phyloP scores from a whole-genome alignment of 2,113 vertebrate genomes.

The Butorides virescens region DNA sequence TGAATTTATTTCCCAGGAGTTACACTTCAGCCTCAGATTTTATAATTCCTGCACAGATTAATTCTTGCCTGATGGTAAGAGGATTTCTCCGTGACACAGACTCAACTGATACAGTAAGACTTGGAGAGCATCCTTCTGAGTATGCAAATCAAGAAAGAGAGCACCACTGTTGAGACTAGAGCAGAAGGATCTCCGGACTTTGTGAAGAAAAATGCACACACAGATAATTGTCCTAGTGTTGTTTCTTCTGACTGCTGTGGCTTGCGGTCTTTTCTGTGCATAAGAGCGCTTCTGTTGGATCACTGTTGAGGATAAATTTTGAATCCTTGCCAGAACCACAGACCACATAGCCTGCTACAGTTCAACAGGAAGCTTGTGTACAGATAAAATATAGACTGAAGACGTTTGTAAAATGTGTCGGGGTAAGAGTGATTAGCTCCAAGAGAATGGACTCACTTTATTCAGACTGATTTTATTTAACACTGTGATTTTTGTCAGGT shows the following conservation, averaged over 20 bases:
- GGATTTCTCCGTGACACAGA: slow-evolving; percentile 17
- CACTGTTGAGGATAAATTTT: slow-evolving; percentile 47
- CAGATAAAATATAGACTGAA: slow-evolving; percentile 43
- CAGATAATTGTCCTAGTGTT: neutral
- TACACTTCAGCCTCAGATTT: slow-evolving; percentile 35
- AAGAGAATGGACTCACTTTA: neutral
- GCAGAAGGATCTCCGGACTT: neutral
- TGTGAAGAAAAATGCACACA: neutral
- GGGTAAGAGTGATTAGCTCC: neutral
- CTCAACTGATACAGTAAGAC: neutral
- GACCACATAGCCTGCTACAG: slow-evolving; percentile 55
- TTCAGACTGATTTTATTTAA: neutral
- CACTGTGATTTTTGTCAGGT: neutral
- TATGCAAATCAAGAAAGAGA: slow-evolving; percentile 23
- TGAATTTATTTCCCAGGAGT: slow-evolving; percentile 60
- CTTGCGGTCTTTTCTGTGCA: slow-evolving; percentile 25
- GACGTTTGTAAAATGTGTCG: neutral
- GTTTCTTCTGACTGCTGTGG: neutral
- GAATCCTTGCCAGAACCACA: slow-evolving; percentile 67
- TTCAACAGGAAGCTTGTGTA: slow-evolving; percentile 33
- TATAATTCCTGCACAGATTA: slow-evolving; percentile 51
- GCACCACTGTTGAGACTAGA: neutral
- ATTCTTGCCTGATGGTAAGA: slow-evolving; percentile 48
- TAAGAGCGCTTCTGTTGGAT: slow-evolving; percentile 31
- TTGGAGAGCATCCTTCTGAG: slow-evolving; percentile 20